phyloP scores from a whole-genome alignment of 1,140 invertebrate genomes.

The Megathymus violae region DNA sequence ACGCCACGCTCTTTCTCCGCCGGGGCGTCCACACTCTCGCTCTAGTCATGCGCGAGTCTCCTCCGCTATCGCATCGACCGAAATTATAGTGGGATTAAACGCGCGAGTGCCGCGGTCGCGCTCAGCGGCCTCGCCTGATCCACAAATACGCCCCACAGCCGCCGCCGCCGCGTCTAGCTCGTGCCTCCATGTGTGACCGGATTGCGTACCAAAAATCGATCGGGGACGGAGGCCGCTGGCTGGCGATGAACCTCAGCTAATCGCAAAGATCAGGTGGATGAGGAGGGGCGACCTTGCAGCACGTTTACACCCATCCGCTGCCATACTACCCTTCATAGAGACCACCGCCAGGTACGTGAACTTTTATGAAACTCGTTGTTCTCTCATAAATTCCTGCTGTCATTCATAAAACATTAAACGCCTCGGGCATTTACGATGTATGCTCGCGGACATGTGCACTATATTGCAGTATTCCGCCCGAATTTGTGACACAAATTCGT shows the following conservation, averaged over 20 bases:
- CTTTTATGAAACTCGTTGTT: conserved; percentile 14
- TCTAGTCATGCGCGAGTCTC: conserved; percentile 70
- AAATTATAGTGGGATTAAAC: conserved; percentile 63
- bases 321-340: conserved; percentile 44
- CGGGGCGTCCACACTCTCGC: conserved; percentile 52
- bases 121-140: conserved; percentile 57
- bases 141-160: conserved; percentile 50
- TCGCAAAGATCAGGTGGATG: conserved; percentile 53
- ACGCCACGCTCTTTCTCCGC: conserved; percentile 40
- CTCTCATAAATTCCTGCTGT: conserved; percentile 19
- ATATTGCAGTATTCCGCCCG: conserved; percentile 53
- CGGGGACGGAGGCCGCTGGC: conserved; percentile 50
- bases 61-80: conserved; percentile 65
- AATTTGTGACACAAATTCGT: conserved; percentile 61
- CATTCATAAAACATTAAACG: conserved; percentile 33
- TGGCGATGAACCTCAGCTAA: conserved; percentile 64
- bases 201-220: conserved; percentile 54
- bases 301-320: conserved; percentile 43
- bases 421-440: conserved; percentile 23
- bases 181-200: conserved; percentile 59
- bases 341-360: conserved; percentile 51
- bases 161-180: conserved; percentile 54
- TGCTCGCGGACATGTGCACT: conserved; percentile 38
- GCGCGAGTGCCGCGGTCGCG: conserved; percentile 71
- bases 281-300: conserved; percentile 49